These are phyloP conservation scores for Apotomis capreana DNA, from an alignment of 2,888 invertebrate genomes.

Conservation along the genomic window DNA sequence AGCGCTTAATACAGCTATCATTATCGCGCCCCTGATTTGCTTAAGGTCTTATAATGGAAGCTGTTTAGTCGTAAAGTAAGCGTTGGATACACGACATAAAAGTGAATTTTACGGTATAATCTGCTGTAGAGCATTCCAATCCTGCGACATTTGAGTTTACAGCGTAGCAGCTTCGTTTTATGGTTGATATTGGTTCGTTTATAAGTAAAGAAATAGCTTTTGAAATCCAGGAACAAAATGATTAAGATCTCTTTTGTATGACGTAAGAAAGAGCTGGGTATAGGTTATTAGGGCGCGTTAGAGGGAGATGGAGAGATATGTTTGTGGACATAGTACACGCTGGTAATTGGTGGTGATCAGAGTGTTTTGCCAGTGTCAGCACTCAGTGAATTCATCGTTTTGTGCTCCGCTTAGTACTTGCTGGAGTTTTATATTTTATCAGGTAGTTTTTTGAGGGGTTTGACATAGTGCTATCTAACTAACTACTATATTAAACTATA, in stretches of 20 bases:
- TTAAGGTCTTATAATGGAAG: slow-evolving; percentile 45
- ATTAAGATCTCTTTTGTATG: slow-evolving; percentile 69
- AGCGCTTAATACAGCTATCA: slow-evolving; percentile 63
- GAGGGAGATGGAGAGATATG: slow-evolving; percentile 54
- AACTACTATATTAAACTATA: too few species aligned
- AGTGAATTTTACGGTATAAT: neutral
- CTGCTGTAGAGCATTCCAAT: neutral
- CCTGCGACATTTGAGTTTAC: neutral
- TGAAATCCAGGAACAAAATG: slow-evolving; percentile 48
- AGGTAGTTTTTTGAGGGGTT: too few species aligned
- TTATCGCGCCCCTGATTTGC: slow-evolving; percentile 49
- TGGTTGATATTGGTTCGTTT: neutral
- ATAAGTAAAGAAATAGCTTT: slow-evolving; percentile 43
- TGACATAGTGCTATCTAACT: too few species aligned
- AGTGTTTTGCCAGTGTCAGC: slow-evolving; percentile 80
- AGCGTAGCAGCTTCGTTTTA: neutral
- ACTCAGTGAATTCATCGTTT: slow-evolving; percentile 69
- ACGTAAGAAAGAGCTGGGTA: slow-evolving; percentile 52
- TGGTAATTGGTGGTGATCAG: slow-evolving; percentile 81
- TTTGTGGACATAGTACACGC: slow-evolving; percentile 70
- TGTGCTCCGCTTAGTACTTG: slow-evolving; percentile 62
- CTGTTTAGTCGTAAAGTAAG: slow-evolving; percentile 5
- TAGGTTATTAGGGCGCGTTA: slow-evolving; percentile 44
- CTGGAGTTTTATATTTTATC: neutral
- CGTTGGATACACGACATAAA: neutral